Evolutionary conservation across 2,113 vertebrate species (phyloP).

Genomic region (Plectropomus leopardus): DNA sequence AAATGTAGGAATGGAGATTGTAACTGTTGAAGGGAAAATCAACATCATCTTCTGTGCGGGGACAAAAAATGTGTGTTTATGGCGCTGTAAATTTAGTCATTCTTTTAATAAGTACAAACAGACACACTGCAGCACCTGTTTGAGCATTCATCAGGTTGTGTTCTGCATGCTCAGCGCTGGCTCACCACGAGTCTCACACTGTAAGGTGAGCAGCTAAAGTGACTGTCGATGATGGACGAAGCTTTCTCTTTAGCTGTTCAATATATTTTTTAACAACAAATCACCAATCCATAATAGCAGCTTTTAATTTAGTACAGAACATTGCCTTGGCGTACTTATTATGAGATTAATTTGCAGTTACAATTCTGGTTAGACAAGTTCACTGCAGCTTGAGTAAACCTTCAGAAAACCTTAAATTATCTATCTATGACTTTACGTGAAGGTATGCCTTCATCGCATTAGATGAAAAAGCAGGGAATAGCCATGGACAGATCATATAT

Average conservation of each 20-base stretch:
- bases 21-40: background rate
- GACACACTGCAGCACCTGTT: conserved; percentile 48
- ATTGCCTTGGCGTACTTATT: background rate
- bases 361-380: background rate
- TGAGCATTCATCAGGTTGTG: conserved; percentile 48
- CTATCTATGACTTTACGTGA: background rate
- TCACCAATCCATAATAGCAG: background rate
- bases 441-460: background rate
- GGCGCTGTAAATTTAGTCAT: conserved; percentile 9
- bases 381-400: background rate
- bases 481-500: conserved; percentile 29
- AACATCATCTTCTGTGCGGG: background rate
- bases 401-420: background rate
- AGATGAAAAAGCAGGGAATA: background rate
- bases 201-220: conserved; percentile 50
- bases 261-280: background rate
- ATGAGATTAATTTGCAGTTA: background rate
- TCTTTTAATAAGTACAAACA: conserved; percentile 27
- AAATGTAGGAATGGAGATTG: background rate
- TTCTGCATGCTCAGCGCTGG: conserved; percentile 53
- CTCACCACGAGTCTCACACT: conserved; percentile 2
- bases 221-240: background rate
- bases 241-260: conserved; percentile 9
- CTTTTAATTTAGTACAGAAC: background rate
- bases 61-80: background rate